phyloP scores from a whole-genome alignment of 2,113 vertebrate species.

The Poeciliopsis prolifica region DNA sequence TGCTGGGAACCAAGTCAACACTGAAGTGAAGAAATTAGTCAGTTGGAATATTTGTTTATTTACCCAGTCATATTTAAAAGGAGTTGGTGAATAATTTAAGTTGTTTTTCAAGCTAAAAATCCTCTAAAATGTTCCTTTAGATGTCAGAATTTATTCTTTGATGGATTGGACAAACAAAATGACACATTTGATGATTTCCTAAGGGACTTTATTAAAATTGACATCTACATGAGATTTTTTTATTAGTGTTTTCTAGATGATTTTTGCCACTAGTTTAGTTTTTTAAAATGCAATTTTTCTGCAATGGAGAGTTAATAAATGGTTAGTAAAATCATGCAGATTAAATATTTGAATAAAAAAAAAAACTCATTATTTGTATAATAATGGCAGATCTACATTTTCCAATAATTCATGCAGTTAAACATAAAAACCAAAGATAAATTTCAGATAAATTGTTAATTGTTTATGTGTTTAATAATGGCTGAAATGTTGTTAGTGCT shows the following conservation, averaged over 20 bases:
- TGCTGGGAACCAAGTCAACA: not conserved
- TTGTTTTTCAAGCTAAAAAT: not conserved
- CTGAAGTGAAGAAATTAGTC: not conserved
- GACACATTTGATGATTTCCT: not conserved
- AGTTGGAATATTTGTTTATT: conserved; percentile 3
- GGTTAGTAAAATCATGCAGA: not conserved
- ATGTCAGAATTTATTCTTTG: not conserved
- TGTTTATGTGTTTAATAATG: too few relatives aligned
- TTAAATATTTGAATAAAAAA: not conserved
- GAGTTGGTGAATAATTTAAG: not conserved
- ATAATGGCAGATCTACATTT: too few relatives aligned
- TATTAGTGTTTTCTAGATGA: not conserved
- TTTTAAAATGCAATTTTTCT: not conserved
- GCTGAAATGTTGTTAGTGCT: too few relatives aligned
- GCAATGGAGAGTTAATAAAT: not conserved
- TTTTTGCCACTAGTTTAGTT: not conserved
- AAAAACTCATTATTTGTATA: too few relatives aligned
- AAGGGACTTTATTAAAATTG: not conserved
- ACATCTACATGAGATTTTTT: not conserved
- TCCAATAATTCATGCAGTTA: too few relatives aligned
- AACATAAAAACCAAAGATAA: too few relatives aligned
- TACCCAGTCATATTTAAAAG: not conserved
- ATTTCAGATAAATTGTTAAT: too few relatives aligned
- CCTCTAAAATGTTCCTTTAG: not conserved
- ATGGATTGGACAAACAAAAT: not conserved